Percentiles rank a stretch among this genome's conserved stretches.
Conservation (phyloP, 2,888 invertebrate species). For the Phytoseiulus persimilis region DNA sequence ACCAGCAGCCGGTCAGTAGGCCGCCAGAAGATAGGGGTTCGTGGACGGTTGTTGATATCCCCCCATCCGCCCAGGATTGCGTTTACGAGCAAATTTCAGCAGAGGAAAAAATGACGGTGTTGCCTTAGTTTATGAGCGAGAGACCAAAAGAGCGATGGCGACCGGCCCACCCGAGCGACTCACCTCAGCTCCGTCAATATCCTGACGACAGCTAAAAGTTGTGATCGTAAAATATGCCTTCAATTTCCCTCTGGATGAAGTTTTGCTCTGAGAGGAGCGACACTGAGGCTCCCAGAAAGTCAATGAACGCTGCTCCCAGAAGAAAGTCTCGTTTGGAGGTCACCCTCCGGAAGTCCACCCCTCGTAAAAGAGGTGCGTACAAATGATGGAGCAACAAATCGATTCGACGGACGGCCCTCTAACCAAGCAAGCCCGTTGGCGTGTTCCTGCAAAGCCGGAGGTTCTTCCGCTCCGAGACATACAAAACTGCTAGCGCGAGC, state of each 20-base stretch:
- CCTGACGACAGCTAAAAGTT: background rate
- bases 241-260: background rate
- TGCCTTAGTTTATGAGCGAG: background rate
- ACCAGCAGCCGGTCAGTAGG: background rate
- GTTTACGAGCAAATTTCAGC: background rate
- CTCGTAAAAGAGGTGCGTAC: background rate
- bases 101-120: background rate
- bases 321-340: background rate
- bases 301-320: background rate
- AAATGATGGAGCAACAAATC: background rate
- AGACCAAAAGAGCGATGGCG: background rate
- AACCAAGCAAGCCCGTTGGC: too few relatives aligned
- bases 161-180: background rate
- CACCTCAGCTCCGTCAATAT: constrained; percentile 5
- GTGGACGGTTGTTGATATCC: background rate
- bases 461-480: too few relatives aligned
- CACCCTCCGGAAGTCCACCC: background rate
- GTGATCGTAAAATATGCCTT: background rate
- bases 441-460: too few relatives aligned
- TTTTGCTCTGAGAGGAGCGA: background rate
- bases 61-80: background rate
- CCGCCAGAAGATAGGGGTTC: background rate
- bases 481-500: too few relatives aligned
- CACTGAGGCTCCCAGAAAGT: background rate
- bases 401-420: background rate